Conservation (phyloP, 2,888 invertebrate genomes). For the Xanthorhoe spadicearia region DNA sequence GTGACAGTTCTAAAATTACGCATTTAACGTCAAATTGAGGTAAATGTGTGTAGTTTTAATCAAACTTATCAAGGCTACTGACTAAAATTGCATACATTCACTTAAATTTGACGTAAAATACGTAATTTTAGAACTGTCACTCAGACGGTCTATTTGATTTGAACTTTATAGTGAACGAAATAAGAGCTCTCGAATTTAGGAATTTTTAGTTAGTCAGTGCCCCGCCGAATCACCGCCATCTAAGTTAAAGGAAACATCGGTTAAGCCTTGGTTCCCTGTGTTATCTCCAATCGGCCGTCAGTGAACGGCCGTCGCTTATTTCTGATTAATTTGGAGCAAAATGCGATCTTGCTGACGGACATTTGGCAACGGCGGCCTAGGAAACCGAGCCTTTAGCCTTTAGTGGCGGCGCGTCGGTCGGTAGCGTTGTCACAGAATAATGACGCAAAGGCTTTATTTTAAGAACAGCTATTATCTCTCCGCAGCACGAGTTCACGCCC, state of each 20-base stretch:
- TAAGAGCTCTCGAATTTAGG: too few relatives aligned
- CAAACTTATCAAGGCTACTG: too few relatives aligned
- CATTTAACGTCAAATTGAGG: too few relatives aligned
- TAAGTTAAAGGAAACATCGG: constrained; percentile 41
- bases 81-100: too few relatives aligned
- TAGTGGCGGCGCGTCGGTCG: constrained; percentile 37
- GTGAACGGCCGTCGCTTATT: background rate
- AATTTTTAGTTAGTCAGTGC: too few relatives aligned
- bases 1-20: too few relatives aligned
- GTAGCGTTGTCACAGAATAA: constrained; percentile 60
- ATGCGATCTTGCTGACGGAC: background rate
- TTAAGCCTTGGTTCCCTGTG: background rate
- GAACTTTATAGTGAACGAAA: too few relatives aligned
- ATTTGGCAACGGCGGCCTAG: background rate
- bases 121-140: too few relatives aligned
- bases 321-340: background rate
- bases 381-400: background rate
- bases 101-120: too few relatives aligned
- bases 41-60: too few relatives aligned
- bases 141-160: too few relatives aligned
- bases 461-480: constrained; percentile 72
- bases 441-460: constrained; percentile 74
- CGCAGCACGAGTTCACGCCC: constrained; percentile 60
- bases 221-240: too few relatives aligned
- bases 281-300: background rate